These are phyloP conservation scores for Meta bourneti DNA, from an alignment of 2,888 invertebrate species.

Conservation along the genomic window DNA sequence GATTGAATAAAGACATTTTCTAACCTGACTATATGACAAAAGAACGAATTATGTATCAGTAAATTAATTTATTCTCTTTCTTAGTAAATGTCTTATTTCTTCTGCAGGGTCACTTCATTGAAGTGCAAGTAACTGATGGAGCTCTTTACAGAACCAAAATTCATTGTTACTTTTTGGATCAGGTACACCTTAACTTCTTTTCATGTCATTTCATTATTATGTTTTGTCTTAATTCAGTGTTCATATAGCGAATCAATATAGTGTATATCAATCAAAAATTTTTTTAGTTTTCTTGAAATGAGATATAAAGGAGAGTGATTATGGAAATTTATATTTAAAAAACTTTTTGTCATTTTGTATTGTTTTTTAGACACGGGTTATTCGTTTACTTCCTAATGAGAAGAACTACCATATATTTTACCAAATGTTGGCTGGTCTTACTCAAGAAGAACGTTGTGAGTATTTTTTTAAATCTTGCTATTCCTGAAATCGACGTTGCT, in stretches of 20 bases:
- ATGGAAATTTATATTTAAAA: neutral
- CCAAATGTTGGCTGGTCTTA: constrained; percentile 94
- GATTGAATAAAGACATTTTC: too few species aligned
- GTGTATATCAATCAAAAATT: neutral
- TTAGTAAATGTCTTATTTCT: neutral
- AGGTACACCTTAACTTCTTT: constrained; percentile 78
- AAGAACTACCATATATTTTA: constrained; percentile 98
- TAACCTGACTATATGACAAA: too few species aligned
- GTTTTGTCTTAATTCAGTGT: neutral
- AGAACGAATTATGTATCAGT: too few species aligned
- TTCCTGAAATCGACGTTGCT: neutral
- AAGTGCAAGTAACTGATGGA: constrained; percentile 96
- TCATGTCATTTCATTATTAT: neutral
- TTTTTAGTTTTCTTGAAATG: neutral
- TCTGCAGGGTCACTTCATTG: constrained; percentile 94
- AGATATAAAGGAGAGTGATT: neutral
- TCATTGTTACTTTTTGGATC: constrained; percentile 95
- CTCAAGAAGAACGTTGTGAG: constrained; percentile 88
- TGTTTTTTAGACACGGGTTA: constrained; percentile 89
- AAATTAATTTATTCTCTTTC: too few species aligned
- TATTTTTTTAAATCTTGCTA: neutral
- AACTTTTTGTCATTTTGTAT: neutral
- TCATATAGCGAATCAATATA: neutral
- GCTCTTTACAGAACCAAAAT: constrained; percentile 96
- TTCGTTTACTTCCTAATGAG: constrained; percentile 90